Conservation (phyloP, 2,797 vertebrate genomes). For the Sparidentex hasta region DNA sequence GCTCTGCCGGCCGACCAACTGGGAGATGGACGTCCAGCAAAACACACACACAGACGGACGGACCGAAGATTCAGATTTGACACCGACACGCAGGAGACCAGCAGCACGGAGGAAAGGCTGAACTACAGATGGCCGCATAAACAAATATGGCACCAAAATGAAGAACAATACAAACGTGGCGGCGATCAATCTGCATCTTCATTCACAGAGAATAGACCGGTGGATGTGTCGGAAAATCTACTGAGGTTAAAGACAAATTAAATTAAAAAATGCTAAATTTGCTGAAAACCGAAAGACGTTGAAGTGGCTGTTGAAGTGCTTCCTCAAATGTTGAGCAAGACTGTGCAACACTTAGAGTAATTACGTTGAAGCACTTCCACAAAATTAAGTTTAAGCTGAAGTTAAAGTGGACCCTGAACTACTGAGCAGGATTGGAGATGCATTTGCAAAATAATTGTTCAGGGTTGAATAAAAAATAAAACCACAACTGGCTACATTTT, state of each 20-base stretch:
- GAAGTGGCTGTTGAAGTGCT: not conserved
- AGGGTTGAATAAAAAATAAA: not conserved
- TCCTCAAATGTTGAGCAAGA: not conserved
- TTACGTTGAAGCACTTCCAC: not conserved
- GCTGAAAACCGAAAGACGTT: not conserved
- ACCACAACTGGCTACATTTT: not conserved
- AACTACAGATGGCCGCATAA: conserved; percentile 30
- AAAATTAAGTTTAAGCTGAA: not conserved
- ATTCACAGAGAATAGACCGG: not conserved
- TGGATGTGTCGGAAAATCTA: not conserved
- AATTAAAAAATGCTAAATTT: not conserved
- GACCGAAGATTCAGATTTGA: conserved; percentile 5
- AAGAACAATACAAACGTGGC: conserved; percentile 16
- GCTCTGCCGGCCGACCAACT: conserved; percentile 44
- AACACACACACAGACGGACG: conserved; percentile 14
- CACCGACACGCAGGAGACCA: not conserved
- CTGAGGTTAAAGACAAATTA: not conserved
- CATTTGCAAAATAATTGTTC: not conserved
- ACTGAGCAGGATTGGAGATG: not conserved
- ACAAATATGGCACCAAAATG: conserved; percentile 29
- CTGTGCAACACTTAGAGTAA: not conserved
- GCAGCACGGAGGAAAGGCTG: not conserved
- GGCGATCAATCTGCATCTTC: conserved; percentile 9
- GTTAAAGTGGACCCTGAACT: not conserved
- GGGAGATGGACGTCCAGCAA: conserved; percentile 35